Evolutionary conservation across 2,113 vertebrate species (phyloP), one percentile per base, ranked within the genome.

Genomic region (Xenotilapia flavipinnis): DNA sequence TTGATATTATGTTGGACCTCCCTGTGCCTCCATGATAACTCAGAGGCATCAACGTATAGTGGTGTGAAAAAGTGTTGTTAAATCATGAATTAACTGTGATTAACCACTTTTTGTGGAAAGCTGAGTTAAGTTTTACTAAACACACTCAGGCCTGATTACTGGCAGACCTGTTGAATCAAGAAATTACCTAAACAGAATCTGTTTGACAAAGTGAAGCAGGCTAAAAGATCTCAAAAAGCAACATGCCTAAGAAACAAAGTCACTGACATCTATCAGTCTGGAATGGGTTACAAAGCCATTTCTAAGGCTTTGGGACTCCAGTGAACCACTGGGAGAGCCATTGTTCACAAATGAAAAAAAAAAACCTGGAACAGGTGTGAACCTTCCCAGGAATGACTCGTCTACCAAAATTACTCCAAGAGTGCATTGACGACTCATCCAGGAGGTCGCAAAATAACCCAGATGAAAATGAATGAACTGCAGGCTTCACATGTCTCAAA

Each of bases 291-390:
- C 33, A 38, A 68, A 65, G 60, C 19, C 1, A 38, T 68, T 68
- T 68, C 60, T 21, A 68, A 13, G 33, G 60, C 33, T 65, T 65
- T 65, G 19, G 19, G 60, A 38, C 19, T 65, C 33, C 33, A 21
- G 10, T 65, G 33, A 21, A 38, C 60, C 33, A 38, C 60, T 38
- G 33, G 60, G 19, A 65, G 0, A 65, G 19, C 19, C 60, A 21
- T 13, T 65, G 60, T 65, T 13, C 60, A 65, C 60, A 38, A 38
- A 65, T 38, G 33, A 6, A 65, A 21, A 65, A 9, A 23, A 65
- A 65, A 36, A 21, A 3, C 17, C 19, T 65, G 2, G 1, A 65
- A 65, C 33, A 65, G 31, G 0, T 0, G 31, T 65, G 60, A 65
- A 65, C 31, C 33, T 65, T 65, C 10, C 17, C 60, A 65, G 33